These are phyloP conservation scores for Epinotia brunnichana DNA, from an alignment of 2,888 invertebrate species.

Conservation along the genomic window DNA sequence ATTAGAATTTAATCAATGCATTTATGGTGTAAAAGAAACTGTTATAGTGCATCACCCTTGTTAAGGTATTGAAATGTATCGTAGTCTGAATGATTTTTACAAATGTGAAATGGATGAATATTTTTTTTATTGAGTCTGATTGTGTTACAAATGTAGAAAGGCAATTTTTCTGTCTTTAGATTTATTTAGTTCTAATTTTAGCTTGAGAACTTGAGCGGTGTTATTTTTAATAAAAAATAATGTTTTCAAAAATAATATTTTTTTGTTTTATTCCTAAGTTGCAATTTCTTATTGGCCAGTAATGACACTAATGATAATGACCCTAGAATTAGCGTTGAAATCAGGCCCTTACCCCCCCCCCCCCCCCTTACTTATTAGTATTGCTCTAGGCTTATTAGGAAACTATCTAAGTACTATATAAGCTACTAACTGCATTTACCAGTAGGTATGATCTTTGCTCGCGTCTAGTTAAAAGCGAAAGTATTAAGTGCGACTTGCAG, in stretches of 20 bases:
- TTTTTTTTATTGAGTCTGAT: conserved; percentile 73
- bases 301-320: neutral
- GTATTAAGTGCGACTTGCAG: conserved; percentile 4
- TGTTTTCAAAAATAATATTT: conserved; percentile 50
- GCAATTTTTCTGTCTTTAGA: conserved; percentile 67
- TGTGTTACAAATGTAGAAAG: conserved; percentile 73
- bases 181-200: conserved; percentile 78
- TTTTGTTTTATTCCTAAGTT: conserved; percentile 46
- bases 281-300: conserved; percentile 21
- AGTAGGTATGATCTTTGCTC: neutral
- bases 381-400: neutral
- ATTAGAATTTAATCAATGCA: conserved; percentile 62
- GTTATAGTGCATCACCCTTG: conserved; percentile 63
- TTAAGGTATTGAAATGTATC: conserved; percentile 69
- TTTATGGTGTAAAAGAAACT: conserved; percentile 77
- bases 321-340: neutral
- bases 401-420: neutral
- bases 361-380: neutral
- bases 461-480: conserved; percentile 11
- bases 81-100: conserved; percentile 66
- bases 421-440: neutral
- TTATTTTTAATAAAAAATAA: conserved; percentile 75
- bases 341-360: too few relatives aligned
- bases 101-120: conserved; percentile 71
- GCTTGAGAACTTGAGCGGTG: conserved; percentile 71